Percentiles rank a stretch among this genome's conserved stretches.
phyloP scores from a whole-genome alignment of 2,113 vertebrate genomes.

The Tympanuchus pallidicinctus region DNA sequence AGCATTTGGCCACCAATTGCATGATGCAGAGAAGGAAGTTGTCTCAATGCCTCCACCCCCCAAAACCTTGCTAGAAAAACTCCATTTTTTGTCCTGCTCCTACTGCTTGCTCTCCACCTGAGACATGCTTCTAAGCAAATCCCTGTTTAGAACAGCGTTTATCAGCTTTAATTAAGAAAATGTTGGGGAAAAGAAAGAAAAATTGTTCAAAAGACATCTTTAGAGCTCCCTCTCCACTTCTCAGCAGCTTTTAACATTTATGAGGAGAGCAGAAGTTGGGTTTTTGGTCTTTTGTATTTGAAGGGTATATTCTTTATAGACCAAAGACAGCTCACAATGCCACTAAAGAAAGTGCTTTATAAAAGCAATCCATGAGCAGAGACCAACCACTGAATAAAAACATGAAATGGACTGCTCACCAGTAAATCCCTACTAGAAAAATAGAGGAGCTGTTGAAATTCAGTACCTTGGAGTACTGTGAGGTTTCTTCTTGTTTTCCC shows the following conservation, averaged over 20 bases:
- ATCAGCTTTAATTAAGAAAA: neutral
- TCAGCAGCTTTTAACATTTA: neutral
- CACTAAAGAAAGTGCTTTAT: neutral
- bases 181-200: neutral
- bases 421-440: neutral
- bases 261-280: neutral
- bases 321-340: neutral
- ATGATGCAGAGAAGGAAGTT: neutral
- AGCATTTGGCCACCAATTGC: neutral
- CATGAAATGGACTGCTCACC: neutral
- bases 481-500: neutral
- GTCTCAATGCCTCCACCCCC: neutral
- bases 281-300: neutral
- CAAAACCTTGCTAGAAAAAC: neutral
- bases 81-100: neutral
- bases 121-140: neutral
- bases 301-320: neutral
- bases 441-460: neutral
- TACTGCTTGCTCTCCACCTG: neutral
- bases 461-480: neutral
- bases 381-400: neutral
- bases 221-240: neutral
- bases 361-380: neutral
- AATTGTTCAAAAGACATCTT: neutral
- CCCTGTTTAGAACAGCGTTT: neutral